Evolutionary conservation across 2,113 vertebrate species (phyloP).

Genomic region (Pseudopipra pipra): DNA sequence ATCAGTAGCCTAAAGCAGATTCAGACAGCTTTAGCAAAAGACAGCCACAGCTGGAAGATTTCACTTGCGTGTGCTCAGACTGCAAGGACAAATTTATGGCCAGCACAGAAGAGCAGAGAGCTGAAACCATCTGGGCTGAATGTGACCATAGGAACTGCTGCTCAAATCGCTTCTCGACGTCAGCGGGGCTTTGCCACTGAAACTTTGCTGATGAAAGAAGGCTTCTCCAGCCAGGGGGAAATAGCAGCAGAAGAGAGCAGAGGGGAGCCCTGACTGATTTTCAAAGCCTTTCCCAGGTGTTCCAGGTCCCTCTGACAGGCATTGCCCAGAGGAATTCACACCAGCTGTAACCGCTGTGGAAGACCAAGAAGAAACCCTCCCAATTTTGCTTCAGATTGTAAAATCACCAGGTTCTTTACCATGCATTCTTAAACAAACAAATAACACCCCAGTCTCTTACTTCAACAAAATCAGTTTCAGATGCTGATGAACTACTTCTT

Average conservation of each 20-base stretch:
- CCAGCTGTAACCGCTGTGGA: neutral
- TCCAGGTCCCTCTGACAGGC: neutral
- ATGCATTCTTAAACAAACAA: neutral
- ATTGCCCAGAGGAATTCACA: neutral
- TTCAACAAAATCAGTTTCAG: neutral
- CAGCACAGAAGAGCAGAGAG: neutral
- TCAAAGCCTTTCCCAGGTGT: neutral
- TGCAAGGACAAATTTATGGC: neutral
- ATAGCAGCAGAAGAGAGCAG: fast-evolving
- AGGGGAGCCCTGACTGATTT: neutral
- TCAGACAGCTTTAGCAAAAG: fast-evolving
- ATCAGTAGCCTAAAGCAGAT: neutral
- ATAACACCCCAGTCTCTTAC: neutral
- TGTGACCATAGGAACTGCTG: fast-evolving
- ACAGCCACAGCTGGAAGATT: neutral
- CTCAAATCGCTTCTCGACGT: fast-evolving
- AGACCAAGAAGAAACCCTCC: neutral
- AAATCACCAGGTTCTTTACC: neutral
- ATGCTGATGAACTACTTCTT: neutral
- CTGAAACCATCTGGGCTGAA: neutral
- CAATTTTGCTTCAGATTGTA: neutral
- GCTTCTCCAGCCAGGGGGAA: neutral
- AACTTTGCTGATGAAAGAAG: fast-evolving
- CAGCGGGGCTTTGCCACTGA: neutral
- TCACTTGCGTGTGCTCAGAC: neutral